Evolutionary conservation across 2,113 vertebrate species (phyloP).

Genomic region (Lycocorax pyrrhopterus): DNA sequence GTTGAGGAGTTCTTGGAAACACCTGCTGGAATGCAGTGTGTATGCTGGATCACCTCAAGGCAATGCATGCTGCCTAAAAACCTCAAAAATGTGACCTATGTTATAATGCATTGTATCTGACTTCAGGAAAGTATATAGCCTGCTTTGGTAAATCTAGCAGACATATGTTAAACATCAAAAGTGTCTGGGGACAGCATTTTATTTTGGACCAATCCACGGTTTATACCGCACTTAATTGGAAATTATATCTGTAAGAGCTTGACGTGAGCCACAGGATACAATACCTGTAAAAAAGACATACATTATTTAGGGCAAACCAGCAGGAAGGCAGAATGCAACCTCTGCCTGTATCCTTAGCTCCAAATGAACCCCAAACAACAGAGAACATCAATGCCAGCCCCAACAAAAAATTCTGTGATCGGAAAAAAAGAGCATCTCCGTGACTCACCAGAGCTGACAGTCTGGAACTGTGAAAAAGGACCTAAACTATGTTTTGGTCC

Average conservation of each 20-base stretch:
- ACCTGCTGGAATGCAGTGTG: background rate
- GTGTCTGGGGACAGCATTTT: background rate
- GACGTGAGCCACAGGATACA: accelerated
- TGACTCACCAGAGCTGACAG: background rate
- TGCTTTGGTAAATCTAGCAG: background rate
- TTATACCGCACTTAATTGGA: background rate
- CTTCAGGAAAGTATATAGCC: background rate
- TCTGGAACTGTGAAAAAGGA: background rate
- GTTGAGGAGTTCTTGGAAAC: background rate
- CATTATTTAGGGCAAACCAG: background rate
- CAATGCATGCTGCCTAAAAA: background rate
- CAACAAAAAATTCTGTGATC: background rate
- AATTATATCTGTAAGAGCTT: background rate
- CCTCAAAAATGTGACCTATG: background rate
- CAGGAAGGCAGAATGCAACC: background rate
- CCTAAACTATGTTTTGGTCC: background rate
- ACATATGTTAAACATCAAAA: background rate
- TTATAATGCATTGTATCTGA: background rate
- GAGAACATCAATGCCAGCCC: background rate
- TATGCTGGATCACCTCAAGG: background rate
- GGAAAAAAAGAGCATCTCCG: background rate
- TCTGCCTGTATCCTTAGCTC: background rate
- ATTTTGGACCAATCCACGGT: background rate
- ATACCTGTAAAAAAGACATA: background rate
- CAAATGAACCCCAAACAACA: background rate